phyloP scores from a whole-genome alignment of 2,888 invertebrate species.

The Phrixothrix hirtus region DNA sequence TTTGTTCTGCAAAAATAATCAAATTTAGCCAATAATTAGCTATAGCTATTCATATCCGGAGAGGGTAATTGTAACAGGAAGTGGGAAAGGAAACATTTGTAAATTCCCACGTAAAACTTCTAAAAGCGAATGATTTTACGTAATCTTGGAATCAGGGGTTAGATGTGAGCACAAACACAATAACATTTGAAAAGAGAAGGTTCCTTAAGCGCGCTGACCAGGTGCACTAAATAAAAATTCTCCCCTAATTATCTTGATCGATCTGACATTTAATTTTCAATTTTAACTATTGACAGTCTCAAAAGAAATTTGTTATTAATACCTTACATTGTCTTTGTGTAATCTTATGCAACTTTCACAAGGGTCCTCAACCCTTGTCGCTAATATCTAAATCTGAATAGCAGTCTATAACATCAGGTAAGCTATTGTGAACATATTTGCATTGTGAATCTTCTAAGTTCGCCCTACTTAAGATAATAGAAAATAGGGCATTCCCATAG shows the following conservation, averaged over 20 bases:
- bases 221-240: conserved; percentile 25
- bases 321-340: not conserved
- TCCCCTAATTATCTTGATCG: conserved; percentile 13
- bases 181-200: not conserved
- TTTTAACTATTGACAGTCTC: no score
- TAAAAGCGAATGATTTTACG: conserved; percentile 23
- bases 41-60: not conserved
- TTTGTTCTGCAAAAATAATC: conserved; percentile 28
- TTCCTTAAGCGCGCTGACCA: conserved; percentile 11
- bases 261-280: no score
- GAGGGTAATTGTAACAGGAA: not conserved
- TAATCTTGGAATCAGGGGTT: conserved; percentile 30
- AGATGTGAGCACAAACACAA: conserved; percentile 2
- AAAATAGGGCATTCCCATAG: conserved; percentile 37
- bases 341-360: conserved; percentile 2
- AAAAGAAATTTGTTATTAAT: no score
- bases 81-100: conserved; percentile 16
- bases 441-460: conserved; percentile 31
- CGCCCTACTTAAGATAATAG: conserved; percentile 34
- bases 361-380: conserved; percentile 8
- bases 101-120: conserved; percentile 27
- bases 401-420: conserved; percentile 31
- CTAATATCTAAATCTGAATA: conserved; percentile 21
- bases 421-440: conserved; percentile 32
- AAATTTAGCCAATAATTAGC: conserved; percentile 1